phyloP scores from a whole-genome alignment of 2,797 vertebrate genomes.

The Arnoldichthys spilopterus region DNA sequence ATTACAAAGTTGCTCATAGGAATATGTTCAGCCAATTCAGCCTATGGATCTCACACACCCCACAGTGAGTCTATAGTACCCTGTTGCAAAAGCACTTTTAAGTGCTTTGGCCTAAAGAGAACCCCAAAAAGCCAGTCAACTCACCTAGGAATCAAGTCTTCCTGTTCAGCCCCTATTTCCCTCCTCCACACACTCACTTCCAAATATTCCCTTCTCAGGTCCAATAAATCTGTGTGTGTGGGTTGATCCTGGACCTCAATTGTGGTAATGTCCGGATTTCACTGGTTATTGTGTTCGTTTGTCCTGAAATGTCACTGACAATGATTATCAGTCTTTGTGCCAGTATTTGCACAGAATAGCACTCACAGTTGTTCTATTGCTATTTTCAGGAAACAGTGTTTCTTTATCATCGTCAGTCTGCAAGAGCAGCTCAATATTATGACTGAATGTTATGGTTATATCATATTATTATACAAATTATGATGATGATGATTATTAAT shows the following conservation, averaged over 20 bases:
- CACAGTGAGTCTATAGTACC: neutral
- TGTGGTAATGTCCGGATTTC: slow-evolving; percentile 36
- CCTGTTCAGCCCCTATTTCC: slow-evolving; percentile 58
- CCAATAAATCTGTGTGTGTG: slow-evolving; percentile 56
- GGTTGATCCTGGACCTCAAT: slow-evolving; percentile 51
- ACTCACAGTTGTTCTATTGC: neutral
- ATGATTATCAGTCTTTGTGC: neutral
- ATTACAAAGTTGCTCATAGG: slow-evolving; percentile 24
- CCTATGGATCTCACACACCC: slow-evolving; percentile 29
- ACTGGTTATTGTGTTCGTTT: slow-evolving; percentile 17
- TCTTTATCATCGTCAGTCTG: neutral
- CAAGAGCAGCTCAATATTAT: neutral
- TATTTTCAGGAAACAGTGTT: neutral
- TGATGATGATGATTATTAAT: neutral
- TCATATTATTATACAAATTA: neutral
- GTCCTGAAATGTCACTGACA: neutral
- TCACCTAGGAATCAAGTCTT: slow-evolving; percentile 64
- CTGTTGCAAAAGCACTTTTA: slow-evolving; percentile 34
- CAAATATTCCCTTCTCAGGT: slow-evolving; percentile 45
- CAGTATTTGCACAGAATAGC: neutral
- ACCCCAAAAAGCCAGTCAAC: slow-evolving; percentile 49
- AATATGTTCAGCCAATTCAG: slow-evolving; percentile 13
- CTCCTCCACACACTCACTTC: slow-evolving; percentile 46
- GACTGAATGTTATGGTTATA: neutral
- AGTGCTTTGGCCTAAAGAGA: slow-evolving; percentile 54